Base-by-base conservation (phyloP, 2,888 invertebrate genomes). In the Saturnia pavonia region DNA sequence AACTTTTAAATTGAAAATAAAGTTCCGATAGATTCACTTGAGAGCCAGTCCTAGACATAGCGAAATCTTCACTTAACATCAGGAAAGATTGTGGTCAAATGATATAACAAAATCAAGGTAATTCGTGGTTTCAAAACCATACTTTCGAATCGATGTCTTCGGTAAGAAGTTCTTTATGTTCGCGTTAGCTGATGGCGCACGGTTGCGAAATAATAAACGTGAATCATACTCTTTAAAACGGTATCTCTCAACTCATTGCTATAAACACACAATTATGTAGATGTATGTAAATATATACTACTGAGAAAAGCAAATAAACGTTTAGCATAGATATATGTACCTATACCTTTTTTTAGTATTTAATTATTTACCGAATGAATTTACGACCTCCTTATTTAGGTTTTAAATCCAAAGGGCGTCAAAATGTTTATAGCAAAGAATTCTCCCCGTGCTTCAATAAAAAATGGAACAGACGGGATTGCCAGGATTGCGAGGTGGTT, bases 221-320 rank as follows among this genome's bases (percentile, higher is more conserved):
- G 54, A 51, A 54, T 54, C 54, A 54, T n/a, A 11, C 54, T 8
- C 22, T 11, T 22, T 54, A 22, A 3, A 54, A 54, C 54, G 54
- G 54, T 54, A 9, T 22, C 22, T 22, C 12, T 54, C 54, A 22
- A 54, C 54, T n/a, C 9, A 22, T 54, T n/a, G 22, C 22, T 54
- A 22, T 22, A 7, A 54, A 54, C 54, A 22, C 22, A 22, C 11
- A 54, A n/a, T 51, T 51, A 54, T 22, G 54, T 54, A 1, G n/a
- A 54, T 54, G 22, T 54, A 54, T 54, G 54, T 54, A 54, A 54
- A 54, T n/a, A 54, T 54, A 11, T 22, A 54, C 54, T 54, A 48
- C 1, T 19, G 54, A 54, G 11, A 54, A n/a, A 22, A 54, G 54
- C 22, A 54, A 54, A 54, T n/a, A 54, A 54, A n/a, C 51, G n/a